Conservation (phyloP, 2,888 invertebrate species). For the Thereva unica region DNA sequence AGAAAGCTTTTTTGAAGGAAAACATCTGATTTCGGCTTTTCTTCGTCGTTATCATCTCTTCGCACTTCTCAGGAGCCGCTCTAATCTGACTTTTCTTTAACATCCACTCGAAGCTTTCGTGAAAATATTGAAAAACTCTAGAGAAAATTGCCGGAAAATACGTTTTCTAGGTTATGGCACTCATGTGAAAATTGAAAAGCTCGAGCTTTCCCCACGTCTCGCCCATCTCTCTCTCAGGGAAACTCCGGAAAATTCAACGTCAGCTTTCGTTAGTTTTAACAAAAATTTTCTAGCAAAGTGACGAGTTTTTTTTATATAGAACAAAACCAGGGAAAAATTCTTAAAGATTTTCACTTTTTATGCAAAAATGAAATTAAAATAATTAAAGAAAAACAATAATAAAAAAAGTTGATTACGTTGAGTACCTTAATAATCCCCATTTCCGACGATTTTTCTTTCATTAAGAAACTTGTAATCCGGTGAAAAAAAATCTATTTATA, state of each 20-base stretch:
- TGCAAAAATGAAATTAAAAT: constrained; percentile 1
- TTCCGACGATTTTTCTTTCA: too few species aligned
- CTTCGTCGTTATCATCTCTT: not conserved
- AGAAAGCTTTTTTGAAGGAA: too few species aligned
- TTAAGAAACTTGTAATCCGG: too few species aligned
- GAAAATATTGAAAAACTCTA: constrained; percentile 7
- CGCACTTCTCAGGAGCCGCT: not conserved
- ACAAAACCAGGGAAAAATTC: constrained; percentile 5
- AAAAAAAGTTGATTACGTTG: not conserved
- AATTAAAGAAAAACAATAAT: constrained; percentile 6
- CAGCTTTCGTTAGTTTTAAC: constrained; percentile 26
- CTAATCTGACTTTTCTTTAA: constrained; percentile 1
- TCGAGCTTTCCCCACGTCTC: constrained; percentile 9
- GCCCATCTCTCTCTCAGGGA: not conserved
- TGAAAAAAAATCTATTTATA: too few species aligned
- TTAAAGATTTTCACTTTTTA: constrained; percentile 12
- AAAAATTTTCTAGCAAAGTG: constrained; percentile 25
- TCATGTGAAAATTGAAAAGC: not conserved
- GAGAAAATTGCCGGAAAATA: constrained; percentile 28
- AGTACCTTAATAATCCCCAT: too few species aligned
- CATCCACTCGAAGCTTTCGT: constrained; percentile 5
- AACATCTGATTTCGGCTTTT: not conserved
- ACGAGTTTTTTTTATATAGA: constrained; percentile 27
- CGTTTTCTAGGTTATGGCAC: constrained; percentile 24
- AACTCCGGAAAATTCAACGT: not conserved